Conservation (phyloP, 2,113 vertebrate species). For the Lycocorax pyrrhopterus region DNA sequence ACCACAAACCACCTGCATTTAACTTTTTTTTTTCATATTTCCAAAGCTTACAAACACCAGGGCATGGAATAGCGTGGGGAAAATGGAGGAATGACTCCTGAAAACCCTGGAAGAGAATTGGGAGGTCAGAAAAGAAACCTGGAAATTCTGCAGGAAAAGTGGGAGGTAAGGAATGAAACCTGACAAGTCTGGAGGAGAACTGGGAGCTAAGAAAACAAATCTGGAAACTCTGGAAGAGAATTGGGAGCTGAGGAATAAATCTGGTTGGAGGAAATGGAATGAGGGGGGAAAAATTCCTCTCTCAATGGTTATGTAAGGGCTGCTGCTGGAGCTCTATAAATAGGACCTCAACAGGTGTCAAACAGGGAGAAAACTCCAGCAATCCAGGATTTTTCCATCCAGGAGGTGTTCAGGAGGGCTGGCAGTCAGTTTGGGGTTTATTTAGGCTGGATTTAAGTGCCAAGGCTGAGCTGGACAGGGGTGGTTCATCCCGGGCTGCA, state of each 20-base stretch:
- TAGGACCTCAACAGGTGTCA: neutral
- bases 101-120: neutral
- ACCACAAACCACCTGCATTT: neutral
- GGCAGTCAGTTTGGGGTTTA: neutral
- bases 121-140: neutral
- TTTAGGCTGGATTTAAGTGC: neutral
- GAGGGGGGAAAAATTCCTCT: neutral
- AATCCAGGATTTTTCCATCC: neutral
- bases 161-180: neutral
- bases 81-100: neutral
- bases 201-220: neutral
- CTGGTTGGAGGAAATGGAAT: neutral
- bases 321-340: neutral
- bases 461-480: neutral
- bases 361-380: neutral
- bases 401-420: neutral
- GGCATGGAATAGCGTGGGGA: accelerated
- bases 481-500: neutral
- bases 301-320: neutral
- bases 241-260: neutral
- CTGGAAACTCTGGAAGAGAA: neutral
- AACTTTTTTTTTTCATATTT: neutral
- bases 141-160: neutral
- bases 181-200: neutral
- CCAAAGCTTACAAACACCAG: neutral